Conservation (phyloP, 2,888 invertebrate genomes). For the Eurytoma adleriae region DNA sequence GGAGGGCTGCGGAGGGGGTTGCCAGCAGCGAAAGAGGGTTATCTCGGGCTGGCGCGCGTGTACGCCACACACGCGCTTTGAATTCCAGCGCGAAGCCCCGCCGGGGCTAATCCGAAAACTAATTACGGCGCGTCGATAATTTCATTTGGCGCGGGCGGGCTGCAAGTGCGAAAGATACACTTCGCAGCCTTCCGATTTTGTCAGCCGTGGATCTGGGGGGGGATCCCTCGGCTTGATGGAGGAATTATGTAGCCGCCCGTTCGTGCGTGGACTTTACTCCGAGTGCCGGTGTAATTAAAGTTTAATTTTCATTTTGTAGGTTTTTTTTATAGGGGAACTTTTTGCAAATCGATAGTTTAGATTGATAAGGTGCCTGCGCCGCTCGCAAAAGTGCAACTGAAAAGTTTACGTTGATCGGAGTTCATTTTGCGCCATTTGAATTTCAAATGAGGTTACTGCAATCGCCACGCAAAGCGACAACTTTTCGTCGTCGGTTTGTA, state of each 20-base stretch:
- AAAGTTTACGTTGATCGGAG: too few species aligned
- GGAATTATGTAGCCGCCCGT: not conserved
- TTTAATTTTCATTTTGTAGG: too few species aligned
- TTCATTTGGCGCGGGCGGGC: constrained; percentile 28
- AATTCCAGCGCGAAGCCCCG: constrained; percentile 50
- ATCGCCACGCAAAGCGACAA: not conserved
- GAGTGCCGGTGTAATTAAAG: too few species aligned
- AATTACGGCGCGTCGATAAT: constrained; percentile 47
- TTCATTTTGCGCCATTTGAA: too few species aligned
- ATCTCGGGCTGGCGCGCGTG: not conserved
- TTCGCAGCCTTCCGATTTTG: constrained; percentile 1
- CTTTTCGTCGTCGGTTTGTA: not conserved
- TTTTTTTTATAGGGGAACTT: too few species aligned
- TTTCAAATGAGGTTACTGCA: not conserved
- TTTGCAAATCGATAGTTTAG: not conserved
- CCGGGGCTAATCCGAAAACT: constrained; percentile 48
- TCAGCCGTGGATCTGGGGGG: not conserved
- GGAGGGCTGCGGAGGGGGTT: too few species aligned
- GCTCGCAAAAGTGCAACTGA: not conserved
- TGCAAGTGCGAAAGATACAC: not conserved
- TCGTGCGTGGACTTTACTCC: not conserved
- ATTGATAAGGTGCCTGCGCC: not conserved
- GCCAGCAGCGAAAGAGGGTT: not conserved
- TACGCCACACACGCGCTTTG: not conserved
- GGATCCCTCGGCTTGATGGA: not conserved